phyloP scores from a whole-genome alignment of 2,797 vertebrate species.

The Tokudaia muenninki region DNA sequence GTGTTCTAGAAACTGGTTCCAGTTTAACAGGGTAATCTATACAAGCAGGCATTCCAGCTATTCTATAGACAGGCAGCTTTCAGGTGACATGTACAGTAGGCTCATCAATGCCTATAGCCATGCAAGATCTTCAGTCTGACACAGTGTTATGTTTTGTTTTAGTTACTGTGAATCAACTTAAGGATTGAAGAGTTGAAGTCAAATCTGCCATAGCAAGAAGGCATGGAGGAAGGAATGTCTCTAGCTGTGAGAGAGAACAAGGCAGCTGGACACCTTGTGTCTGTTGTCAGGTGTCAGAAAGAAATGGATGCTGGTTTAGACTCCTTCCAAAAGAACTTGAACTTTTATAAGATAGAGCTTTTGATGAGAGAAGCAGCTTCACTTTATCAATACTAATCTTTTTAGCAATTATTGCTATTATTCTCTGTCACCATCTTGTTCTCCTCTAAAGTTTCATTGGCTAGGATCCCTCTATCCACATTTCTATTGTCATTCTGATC shows the following conservation, averaged over 20 bases:
- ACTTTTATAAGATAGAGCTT: not conserved
- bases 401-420: not conserved
- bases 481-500: not conserved
- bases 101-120: not conserved
- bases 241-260: not conserved
- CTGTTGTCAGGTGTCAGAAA: not conserved
- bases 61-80: not conserved
- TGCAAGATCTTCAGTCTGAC: not conserved
- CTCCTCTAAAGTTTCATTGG: not conserved
- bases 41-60: not conserved
- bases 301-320: not conserved
- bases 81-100: not conserved
- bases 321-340: not conserved
- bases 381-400: not conserved
- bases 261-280: not conserved
- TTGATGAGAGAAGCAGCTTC: not conserved
- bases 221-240: not conserved
- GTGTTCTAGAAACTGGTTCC: not conserved
- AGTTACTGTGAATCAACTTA: not conserved
- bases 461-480: too few species aligned
- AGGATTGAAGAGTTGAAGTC: not conserved
- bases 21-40: not conserved
- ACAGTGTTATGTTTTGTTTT: not conserved
- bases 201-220: not conserved
- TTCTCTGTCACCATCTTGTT: not conserved